Percentiles rank a stretch among this genome's conserved stretches.
Conservation (phyloP, 2,888 invertebrate species). For the Camptogramma bilineatum region DNA sequence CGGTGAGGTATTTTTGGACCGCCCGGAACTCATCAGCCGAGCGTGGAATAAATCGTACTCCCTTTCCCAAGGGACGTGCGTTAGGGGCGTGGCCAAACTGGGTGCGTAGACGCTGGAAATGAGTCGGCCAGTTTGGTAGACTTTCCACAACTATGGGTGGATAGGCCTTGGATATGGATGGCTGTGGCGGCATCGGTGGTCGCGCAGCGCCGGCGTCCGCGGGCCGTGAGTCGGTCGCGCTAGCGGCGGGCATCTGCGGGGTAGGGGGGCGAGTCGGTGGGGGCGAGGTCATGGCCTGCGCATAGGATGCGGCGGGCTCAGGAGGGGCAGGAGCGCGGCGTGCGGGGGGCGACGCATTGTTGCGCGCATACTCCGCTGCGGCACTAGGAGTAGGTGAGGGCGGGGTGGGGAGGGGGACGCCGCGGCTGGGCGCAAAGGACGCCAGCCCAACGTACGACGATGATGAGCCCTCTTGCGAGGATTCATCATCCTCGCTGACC, state of each 20-base stretch:
- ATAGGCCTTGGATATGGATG: background rate
- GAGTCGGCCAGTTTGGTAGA: background rate
- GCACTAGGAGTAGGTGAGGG: conserved; percentile 1
- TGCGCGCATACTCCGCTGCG: background rate
- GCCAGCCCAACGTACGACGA: background rate
- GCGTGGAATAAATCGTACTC: conserved; percentile 11
- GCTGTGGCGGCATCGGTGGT: background rate
- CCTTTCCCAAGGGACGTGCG: background rate
- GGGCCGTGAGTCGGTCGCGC: background rate
- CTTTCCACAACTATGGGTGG: conserved; percentile 38
- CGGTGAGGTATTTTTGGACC: conserved; percentile 36
- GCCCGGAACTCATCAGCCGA: conserved; percentile 34
- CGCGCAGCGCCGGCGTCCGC: background rate
- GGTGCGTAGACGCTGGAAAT: background rate
- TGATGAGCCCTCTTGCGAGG: background rate
- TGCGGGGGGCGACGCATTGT: background rate
- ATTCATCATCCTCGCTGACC: background rate
- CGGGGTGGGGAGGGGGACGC: background rate
- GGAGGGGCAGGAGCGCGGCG: background rate
- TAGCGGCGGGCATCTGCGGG: background rate
- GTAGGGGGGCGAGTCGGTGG: background rate
- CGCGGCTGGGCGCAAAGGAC: background rate
- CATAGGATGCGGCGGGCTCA: background rate
- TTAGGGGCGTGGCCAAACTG: background rate
- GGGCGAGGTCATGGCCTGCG: background rate